Evolutionary conservation across 1,140 invertebrate genomes (phyloP).

Genomic region (Drosophila serrata): DNA sequence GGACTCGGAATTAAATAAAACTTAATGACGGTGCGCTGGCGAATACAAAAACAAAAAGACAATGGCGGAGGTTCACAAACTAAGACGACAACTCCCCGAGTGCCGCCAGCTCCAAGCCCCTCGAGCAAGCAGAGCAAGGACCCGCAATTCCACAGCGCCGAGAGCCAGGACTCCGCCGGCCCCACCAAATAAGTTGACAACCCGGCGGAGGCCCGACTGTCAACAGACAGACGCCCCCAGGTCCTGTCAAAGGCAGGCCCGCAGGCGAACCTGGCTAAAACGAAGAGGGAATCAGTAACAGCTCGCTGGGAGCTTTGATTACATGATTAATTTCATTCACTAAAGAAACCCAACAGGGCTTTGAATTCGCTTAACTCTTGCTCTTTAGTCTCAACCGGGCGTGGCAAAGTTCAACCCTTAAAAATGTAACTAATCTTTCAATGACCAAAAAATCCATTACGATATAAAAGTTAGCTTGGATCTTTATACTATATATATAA

Average conservation of each 20-base stretch:
- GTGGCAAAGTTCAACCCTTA: neutral
- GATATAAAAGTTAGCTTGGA: no score
- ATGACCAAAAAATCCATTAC: neutral
- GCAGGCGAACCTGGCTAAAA: conserved; percentile 32
- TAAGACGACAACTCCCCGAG: conserved; percentile 66
- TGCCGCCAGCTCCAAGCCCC: conserved; percentile 48
- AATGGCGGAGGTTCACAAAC: conserved; percentile 44
- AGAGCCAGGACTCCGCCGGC: neutral
- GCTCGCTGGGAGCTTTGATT: conserved; percentile 41
- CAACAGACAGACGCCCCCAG: conserved; percentile 54
- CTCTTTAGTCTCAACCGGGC: neutral
- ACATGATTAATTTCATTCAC: conserved; percentile 43
- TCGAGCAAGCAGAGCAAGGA: conserved; percentile 1
- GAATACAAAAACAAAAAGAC: conserved; percentile 45
- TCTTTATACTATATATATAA: no score
- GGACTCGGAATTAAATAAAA: conserved; percentile 82
- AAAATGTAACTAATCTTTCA: neutral
- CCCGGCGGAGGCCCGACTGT: conserved; percentile 56
- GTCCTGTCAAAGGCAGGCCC: conserved; percentile 37
- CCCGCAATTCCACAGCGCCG: neutral
- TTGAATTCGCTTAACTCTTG: conserved; percentile 13
- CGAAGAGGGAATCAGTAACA: conserved; percentile 17
- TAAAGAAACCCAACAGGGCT: neutral
- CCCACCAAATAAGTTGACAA: conserved; percentile 68
- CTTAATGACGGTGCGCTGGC: conserved; percentile 70